Evolutionary conservation across 2,888 invertebrate genomes (phyloP).

Genomic region (Hypsopygia costalis): DNA sequence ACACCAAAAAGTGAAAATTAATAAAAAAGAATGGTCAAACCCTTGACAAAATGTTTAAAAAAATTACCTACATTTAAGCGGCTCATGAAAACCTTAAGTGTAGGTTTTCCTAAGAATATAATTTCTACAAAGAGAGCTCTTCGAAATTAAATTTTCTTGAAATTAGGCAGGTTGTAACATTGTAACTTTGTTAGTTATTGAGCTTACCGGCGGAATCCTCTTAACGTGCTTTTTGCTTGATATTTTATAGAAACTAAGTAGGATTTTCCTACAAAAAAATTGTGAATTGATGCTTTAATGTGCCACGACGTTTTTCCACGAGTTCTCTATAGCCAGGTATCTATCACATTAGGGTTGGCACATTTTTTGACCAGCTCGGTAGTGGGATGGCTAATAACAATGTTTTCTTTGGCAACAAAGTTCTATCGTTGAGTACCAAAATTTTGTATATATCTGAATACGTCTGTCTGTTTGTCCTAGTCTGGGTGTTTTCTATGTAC

Average conservation of each 20-base stretch:
- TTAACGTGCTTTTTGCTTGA: too few relatives aligned
- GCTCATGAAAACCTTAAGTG: neutral
- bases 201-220: neutral
- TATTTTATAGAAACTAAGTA: too few relatives aligned
- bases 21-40: too few relatives aligned
- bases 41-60: too few relatives aligned
- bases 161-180: slow-evolving; percentile 1
- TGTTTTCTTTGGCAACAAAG: too few relatives aligned
- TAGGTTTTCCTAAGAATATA: slow-evolving; percentile 2
- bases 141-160: neutral
- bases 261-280: neutral
- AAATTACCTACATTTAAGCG: neutral
- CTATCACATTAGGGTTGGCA: slow-evolving; percentile 42
- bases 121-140: slow-evolving; percentile 1
- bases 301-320: neutral
- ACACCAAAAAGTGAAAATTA: too few relatives aligned
- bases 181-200: neutral
- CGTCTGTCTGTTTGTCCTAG: too few relatives aligned
- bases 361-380: slow-evolving; percentile 47
- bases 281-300: neutral
- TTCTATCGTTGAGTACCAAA: too few relatives aligned
- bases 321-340: too few relatives aligned
- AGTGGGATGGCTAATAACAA: too few relatives aligned
- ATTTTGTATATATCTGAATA: too few relatives aligned
- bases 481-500: too few relatives aligned